A percentile compares a stretch with the other conserved stretches of the same genome.
These are phyloP conservation scores for Daphoenositta chrysoptera DNA, from an alignment of 2,113 vertebrate species.

Conservation along the genomic window DNA sequence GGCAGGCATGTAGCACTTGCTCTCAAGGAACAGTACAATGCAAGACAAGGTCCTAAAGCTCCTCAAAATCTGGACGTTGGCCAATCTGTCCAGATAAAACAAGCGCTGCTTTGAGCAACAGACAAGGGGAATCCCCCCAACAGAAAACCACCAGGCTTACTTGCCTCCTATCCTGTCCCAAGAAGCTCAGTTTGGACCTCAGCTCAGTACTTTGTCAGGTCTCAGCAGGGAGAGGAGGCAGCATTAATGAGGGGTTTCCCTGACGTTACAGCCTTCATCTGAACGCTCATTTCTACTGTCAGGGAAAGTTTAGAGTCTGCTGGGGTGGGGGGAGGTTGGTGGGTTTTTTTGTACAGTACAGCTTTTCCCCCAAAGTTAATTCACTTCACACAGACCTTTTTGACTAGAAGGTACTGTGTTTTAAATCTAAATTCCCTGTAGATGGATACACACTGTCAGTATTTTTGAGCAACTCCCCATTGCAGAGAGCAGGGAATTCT, in stretches of 20 bases:
- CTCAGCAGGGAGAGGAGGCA: not conserved
- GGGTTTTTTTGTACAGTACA: not conserved
- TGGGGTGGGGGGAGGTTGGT: not conserved
- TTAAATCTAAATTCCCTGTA: not conserved
- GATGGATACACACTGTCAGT: not conserved
- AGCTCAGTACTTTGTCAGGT: not conserved
- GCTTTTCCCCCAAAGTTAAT: not conserved
- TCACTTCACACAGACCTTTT: not conserved
- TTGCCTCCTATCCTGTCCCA: not conserved
- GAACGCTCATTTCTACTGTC: not conserved
- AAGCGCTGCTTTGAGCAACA: not conserved
- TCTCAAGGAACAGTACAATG: not conserved
- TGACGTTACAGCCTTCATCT: not conserved
- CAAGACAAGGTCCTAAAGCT: not conserved
- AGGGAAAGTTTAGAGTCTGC: not conserved
- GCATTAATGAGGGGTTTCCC: not conserved
- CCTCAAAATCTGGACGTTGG: not conserved
- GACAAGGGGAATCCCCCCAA: not conserved
- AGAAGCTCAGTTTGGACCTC: not conserved
- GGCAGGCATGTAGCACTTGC: not conserved
- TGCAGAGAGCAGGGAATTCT: slow-evolving; percentile 1
- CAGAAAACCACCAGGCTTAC: not conserved
- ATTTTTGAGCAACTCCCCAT: not conserved
- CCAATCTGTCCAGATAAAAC: not conserved
- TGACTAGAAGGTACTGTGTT: not conserved